Conservation (phyloP, 2,888 invertebrate genomes). For the Lymantria monacha region DNA sequence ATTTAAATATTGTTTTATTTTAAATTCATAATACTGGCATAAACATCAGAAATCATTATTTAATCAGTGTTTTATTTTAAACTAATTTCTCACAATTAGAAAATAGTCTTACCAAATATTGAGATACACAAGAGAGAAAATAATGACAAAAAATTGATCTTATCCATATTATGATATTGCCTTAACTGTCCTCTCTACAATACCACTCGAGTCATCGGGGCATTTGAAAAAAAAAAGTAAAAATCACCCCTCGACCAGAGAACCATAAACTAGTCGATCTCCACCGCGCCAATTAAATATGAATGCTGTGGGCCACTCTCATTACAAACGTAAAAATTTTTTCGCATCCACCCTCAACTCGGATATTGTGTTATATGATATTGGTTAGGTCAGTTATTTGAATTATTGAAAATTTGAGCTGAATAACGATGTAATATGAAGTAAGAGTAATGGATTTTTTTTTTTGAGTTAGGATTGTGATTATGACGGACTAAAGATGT, state of each 20-base stretch:
- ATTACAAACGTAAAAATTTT: constrained; percentile 59
- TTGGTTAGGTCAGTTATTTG: constrained; percentile 37
- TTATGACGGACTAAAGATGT: too few relatives aligned
- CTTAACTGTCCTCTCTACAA: constrained; percentile 74
- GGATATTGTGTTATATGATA: constrained; percentile 39
- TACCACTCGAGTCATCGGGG: constrained; percentile 71
- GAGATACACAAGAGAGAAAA: too few relatives aligned
- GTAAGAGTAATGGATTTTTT: background rate
- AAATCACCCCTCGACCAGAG: constrained; percentile 71
- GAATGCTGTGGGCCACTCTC: constrained; percentile 59
- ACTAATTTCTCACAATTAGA: too few relatives aligned
- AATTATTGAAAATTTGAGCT: constrained; percentile 34
- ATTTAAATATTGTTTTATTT: too few relatives aligned
- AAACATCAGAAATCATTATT: too few relatives aligned
- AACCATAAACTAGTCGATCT: constrained; percentile 64
- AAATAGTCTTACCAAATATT: too few relatives aligned
- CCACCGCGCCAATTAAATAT: constrained; percentile 76
- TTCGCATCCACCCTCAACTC: constrained; percentile 37
- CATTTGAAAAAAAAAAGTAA: constrained; percentile 71
- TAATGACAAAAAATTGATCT: constrained; percentile 1
- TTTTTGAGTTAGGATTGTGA: background rate
- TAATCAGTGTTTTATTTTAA: too few relatives aligned
- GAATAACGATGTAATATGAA: constrained; percentile 22
- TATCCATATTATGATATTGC: constrained; percentile 29
- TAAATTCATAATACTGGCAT: too few relatives aligned